Conservation (phyloP, 2,113 vertebrate genomes). For the Dasyprocta punctata region DNA sequence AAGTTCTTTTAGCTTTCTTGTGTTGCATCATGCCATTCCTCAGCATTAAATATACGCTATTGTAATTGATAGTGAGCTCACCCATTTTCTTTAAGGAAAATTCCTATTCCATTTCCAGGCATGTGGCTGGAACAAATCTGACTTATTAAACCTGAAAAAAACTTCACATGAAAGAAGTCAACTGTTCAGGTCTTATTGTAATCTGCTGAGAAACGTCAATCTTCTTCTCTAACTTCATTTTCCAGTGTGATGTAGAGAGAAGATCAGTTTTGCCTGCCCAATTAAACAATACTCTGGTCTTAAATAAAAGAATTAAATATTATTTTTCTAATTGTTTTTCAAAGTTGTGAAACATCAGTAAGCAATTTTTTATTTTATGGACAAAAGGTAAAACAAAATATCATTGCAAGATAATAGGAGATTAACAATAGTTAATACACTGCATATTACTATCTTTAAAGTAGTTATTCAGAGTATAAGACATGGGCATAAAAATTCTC, state of each 20-base stretch:
- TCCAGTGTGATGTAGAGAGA: background rate
- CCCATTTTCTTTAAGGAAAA: background rate
- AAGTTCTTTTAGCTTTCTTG: background rate
- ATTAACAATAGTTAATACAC: too few species aligned
- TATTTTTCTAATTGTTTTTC: background rate
- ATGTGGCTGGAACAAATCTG: background rate
- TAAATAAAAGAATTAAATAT: background rate
- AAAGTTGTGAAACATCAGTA: background rate
- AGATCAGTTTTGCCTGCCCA: background rate
- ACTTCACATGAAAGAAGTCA: background rate
- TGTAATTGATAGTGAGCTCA: background rate
- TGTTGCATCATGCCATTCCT: background rate
- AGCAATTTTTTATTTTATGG: background rate
- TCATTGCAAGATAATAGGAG: too few species aligned
- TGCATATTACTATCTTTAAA: too few species aligned
- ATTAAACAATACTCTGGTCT: background rate
- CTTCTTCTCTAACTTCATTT: background rate
- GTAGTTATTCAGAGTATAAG: too few species aligned
- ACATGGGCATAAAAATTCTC: too few species aligned
- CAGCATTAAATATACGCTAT: background rate
- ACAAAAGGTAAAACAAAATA: too few species aligned
- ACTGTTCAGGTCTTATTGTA: background rate
- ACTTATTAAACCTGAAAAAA: background rate
- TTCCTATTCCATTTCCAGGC: background rate
- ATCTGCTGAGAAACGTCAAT: background rate